Evolutionary conservation across 2,113 vertebrate genomes (phyloP).

Genomic region (Shinisaurus crocodilurus): DNA sequence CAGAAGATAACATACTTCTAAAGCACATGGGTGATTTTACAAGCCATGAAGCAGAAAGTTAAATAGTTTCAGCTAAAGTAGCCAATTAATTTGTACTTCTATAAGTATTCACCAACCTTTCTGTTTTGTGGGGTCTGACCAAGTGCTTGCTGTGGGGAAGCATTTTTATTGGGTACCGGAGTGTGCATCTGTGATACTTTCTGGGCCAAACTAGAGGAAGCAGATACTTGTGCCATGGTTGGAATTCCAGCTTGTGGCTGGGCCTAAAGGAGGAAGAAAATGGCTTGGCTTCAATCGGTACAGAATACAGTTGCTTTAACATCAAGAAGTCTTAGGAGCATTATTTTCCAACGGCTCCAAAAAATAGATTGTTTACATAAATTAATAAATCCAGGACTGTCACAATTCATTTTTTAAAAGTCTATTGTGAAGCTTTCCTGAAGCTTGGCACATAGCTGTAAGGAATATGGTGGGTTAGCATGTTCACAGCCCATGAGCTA

Average conservation of each 20-base stretch:
- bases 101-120: constrained; percentile 81
- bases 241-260: constrained; percentile 75
- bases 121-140: constrained; percentile 78
- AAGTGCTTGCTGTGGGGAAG: constrained; percentile 76
- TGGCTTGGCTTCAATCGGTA: background rate
- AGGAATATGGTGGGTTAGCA: background rate
- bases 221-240: constrained; percentile 73
- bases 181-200: constrained; percentile 77
- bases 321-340: background rate
- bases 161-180: constrained; percentile 77
- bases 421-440: background rate
- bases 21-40: background rate
- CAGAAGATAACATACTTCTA: background rate
- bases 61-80: constrained; percentile 21
- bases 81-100: constrained; percentile 10
- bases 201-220: constrained; percentile 78
- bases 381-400: background rate
- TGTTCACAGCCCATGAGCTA: background rate
- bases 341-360: background rate
- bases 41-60: background rate
- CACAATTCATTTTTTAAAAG: background rate
- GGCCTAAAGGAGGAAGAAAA: constrained; percentile 67
- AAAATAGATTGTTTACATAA: constrained; percentile 5
- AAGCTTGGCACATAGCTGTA: background rate
- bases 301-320: background rate